These are phyloP conservation scores for Danionella dracula DNA, from an alignment of 2,797 vertebrate genomes.

Conservation along the genomic window DNA sequence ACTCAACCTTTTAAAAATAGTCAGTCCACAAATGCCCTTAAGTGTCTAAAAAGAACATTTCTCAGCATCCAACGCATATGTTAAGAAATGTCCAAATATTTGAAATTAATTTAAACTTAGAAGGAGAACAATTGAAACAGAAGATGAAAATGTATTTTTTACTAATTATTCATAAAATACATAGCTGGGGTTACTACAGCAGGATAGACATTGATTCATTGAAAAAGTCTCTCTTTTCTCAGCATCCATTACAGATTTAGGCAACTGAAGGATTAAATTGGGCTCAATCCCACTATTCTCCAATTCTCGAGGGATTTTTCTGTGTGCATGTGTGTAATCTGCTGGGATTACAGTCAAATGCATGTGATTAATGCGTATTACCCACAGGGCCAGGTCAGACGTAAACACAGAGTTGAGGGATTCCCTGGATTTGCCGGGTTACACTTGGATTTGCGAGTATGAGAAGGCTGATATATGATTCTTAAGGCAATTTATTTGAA, in stretches of 20 bases:
- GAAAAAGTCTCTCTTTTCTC: not conserved
- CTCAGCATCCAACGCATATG: too few species aligned
- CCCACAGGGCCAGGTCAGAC: not conserved
- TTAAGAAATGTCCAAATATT: too few species aligned
- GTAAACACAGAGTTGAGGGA: slow-evolving; percentile 1
- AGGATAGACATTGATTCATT: slow-evolving; percentile 4
- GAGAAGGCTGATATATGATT: not conserved
- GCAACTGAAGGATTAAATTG: slow-evolving; percentile 2
- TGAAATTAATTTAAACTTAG: too few species aligned
- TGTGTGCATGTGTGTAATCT: slow-evolving; percentile 26
- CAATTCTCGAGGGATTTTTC: not conserved
- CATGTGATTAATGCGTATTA: slow-evolving; percentile 26
- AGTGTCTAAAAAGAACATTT: too few species aligned
- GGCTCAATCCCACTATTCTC: slow-evolving; percentile 7
- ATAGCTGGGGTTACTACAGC: too few species aligned
- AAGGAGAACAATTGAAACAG: too few species aligned
- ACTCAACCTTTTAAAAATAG: too few species aligned
- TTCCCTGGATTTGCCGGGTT: slow-evolving; percentile 1
- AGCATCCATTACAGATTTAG: not conserved
- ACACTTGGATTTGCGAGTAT: not conserved
- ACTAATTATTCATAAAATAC: too few species aligned
- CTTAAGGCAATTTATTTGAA: not conserved
- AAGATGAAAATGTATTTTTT: too few species aligned
- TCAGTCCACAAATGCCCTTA: too few species aligned
- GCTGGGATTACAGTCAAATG: slow-evolving; percentile 19